phyloP scores from a whole-genome alignment of 2,113 vertebrate species.

The Ailurus styani region DNA sequence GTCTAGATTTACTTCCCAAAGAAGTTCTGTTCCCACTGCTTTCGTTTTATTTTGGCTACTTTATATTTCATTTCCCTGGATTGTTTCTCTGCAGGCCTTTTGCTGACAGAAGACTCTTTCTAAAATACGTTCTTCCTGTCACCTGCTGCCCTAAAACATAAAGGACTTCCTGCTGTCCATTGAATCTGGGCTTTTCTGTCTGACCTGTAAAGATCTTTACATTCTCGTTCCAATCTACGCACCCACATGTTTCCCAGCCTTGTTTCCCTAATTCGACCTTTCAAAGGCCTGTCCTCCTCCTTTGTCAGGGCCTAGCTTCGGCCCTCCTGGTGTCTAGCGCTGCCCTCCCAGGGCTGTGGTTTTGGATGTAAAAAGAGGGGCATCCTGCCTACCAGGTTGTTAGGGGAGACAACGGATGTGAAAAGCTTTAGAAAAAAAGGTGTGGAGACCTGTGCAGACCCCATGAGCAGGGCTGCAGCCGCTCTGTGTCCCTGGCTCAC shows the following conservation, averaged over 20 bases:
- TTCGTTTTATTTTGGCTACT: not conserved
- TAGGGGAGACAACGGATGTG: not conserved
- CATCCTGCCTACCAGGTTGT: not conserved
- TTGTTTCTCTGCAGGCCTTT: not conserved
- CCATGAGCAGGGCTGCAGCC: not conserved
- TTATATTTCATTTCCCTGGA: not conserved
- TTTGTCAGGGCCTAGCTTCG: not conserved
- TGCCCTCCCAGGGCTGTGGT: not conserved
- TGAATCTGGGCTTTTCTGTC: not conserved
- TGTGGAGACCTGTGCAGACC: not conserved
- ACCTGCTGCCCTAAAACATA: not conserved
- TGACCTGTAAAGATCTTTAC: not conserved
- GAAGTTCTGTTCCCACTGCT: not conserved
- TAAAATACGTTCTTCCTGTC: not conserved
- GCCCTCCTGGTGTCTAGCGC: not conserved
- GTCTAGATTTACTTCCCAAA: not conserved
- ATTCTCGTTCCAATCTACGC: not conserved
- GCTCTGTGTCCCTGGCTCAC: not conserved
- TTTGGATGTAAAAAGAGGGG: not conserved
- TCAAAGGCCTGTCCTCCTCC: not conserved
- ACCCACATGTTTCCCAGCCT: not conserved
- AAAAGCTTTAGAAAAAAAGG: not conserved
- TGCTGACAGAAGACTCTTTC: constrained; percentile 11
- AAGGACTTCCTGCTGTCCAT: not conserved
- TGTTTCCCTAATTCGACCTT: not conserved